Percentiles rank a stretch among this genome's conserved stretches.
Conservation (phyloP, 2,797 vertebrate genomes). For the Ctenopoma kingsleyae region DNA sequence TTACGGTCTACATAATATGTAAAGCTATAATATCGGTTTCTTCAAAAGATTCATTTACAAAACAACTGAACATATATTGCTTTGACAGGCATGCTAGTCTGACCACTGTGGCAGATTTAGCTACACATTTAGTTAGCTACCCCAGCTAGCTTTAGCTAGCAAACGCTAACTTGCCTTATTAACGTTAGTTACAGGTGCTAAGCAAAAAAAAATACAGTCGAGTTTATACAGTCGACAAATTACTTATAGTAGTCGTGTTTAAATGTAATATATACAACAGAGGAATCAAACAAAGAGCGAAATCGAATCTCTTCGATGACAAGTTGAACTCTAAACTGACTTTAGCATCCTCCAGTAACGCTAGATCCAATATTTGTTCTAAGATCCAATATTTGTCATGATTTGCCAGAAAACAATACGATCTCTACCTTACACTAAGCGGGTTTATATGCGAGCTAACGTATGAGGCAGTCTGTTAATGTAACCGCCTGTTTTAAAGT, state of each 20-base stretch:
- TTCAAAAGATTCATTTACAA: background rate
- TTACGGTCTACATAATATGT: background rate
- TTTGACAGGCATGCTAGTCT: background rate
- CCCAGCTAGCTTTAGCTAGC: constrained; percentile 37
- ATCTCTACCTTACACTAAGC: fast-evolving
- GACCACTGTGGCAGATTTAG: background rate
- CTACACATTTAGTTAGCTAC: constrained; percentile 3
- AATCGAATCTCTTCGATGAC: background rate
- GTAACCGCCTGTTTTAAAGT: background rate
- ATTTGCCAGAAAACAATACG: background rate
- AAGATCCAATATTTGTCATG: no score
- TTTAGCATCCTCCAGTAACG: no score
- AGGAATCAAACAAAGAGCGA: constrained; percentile 45
- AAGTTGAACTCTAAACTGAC: background rate
- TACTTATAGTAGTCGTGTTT: background rate
- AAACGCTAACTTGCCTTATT: background rate
- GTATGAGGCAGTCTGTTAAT: background rate
- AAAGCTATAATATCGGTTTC: background rate
- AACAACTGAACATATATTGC: background rate
- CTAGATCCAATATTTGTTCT: no score
- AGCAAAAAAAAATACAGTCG: background rate
- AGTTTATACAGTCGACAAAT: fast-evolving
- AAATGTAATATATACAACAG: background rate
- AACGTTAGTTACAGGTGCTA: fast-evolving
- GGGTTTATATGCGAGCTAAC: background rate